Evolutionary conservation across 1,140 invertebrate species (phyloP), one percentile per base, ranked within the genome.

Genomic region (Pristionchus pacificus): DNA sequence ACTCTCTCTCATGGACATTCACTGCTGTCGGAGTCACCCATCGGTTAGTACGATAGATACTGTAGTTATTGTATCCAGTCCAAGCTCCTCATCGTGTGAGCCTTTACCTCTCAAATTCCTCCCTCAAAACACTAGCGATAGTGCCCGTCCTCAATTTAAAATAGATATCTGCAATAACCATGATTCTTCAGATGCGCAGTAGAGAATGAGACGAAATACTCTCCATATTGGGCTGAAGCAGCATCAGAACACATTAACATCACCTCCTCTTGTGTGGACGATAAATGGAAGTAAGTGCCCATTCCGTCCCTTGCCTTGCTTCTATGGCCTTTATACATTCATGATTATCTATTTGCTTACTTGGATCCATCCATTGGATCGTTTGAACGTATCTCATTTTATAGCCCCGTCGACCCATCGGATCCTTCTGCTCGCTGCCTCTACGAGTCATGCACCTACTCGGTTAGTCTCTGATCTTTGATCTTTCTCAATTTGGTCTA

Each of bases 121-220:
- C n/a, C n/a, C n/a, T n/a, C n/a, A n/a, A n/a, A n/a, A n/a, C n/a
- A n/a, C n/a, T n/a, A n/a, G n/a, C n/a, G n/a, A n/a, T n/a, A n/a
- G n/a, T n/a, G n/a, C n/a, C n/a, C n/a, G n/a, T n/a, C n/a, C n/a
- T n/a, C n/a, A n/a, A n/a, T n/a, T n/a, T n/a, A n/a, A n/a, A n/a
- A n/a, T n/a, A n/a, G n/a, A n/a, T n/a, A n/a, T n/a, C n/a, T n/a
- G n/a, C n/a, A n/a, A n/a, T n/a, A n/a, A n/a, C n/a, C n/a, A n/a
- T n/a, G n/a, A n/a, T n/a, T n/a, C n/a, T 74, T 2, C 33, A 81
- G 79, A 74, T 81, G 79, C 38, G 64, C 74, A 6, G 57, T 81
- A 0, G 62, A 63, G 2, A 60, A 38, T 6, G 77, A 77, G 61
- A 2, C 30, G 3, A 55, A 67, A 15, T 69, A 68, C 38, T 30